Base-by-base conservation (phyloP, 1,140 invertebrate genomes). In the Micrasema longulum region DNA sequence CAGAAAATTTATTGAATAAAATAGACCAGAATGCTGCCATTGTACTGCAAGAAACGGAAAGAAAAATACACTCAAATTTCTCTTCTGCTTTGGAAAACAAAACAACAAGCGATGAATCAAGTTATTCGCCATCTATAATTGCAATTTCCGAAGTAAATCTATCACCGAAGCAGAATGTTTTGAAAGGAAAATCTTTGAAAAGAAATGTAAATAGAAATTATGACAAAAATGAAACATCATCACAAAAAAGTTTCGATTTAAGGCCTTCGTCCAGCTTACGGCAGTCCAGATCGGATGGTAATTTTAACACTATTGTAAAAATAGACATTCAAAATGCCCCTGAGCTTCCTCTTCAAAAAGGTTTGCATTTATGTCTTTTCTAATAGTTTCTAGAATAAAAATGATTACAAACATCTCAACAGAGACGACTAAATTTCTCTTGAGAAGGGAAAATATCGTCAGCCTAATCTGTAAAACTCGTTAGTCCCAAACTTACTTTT, bases 11-110 rank as follows among this genome's bases (percentile, higher is more conserved):
- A 36, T 80, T 96, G 9, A 94, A 95, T 80, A 93, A 93, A 84
- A 88, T 96, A 35, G 94, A 96, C 78, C 87, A 94, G 78, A 93
- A 91, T 83, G 93, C 93, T n/a, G 94, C 93, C 0, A 88, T 88
- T 14, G 92, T 91, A n/a, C 80, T 89, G 71, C 72, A 77, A 62
- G 67, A 74, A 50, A 75, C 73, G 35, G 71, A 72, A 52, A 72
- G 53, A 57, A 68, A 63, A 55, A 60, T 43, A 26, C 22, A 63
- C n/a, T 48, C 22, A 50, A 62, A 60, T 31, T 52, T 53, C 14
- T 53, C 65, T 12, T 20, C n/a, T n/a, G 31, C 36, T 12, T 12
- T 11, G n/a, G 23, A 41, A 5, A 57, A 65, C 2, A 31, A 31
- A 7, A 2, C 26, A 31, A 4, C 43, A 48, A 47, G 9, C 18